Evolutionary conservation across 2,113 vertebrate species (phyloP), one percentile per base, ranked within the genome.

Genomic region (Pithys albifrons): DNA sequence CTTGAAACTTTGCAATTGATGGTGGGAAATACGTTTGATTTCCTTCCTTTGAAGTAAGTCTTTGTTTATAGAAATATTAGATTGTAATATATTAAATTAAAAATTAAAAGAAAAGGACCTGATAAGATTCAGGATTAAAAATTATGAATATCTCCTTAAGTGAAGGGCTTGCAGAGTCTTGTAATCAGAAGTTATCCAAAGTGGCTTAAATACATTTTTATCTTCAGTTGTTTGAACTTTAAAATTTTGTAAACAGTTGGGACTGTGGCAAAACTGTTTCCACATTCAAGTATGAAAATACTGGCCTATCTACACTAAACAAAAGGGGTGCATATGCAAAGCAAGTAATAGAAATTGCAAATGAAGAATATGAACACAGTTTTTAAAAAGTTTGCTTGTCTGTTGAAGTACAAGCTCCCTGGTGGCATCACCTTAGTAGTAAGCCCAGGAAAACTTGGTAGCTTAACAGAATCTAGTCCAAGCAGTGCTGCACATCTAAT

Each of bases 301-400:
- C 28, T 65, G 49, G 35, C 12, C 29, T 69, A 39, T 39, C n/a
- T 85, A 41, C 17, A 23, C 6, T 59, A 25, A 87, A 57, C 27
- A 91, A 46, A 73, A 62, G 31, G n/a, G 7, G 3, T 0, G 0
- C 14, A 33, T 39, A 55, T 39, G 14, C 19, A 78, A 76, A 87
- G 7, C 7, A 66, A 45, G 13, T 28, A 77, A 62, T 5, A 70
- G 46, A 85, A 74, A 67, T 46, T 87, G 7, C 19, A 87, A 57
- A 62, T 58, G 48, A 66, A 81, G 20, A 13, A 39, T 39, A 43
- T 9, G 10, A 88, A 61, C 14, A 33, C 2, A 59, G 9, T 6
- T 83, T 9, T 7, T 8, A 19, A 59, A 94, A 58, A 41, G 18
- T 3, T 24, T 59, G 8, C 28, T 80, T 77, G 25, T 14, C 24